phyloP scores from a whole-genome alignment of 2,888 invertebrate species.

The Amphipoea oculea region DNA sequence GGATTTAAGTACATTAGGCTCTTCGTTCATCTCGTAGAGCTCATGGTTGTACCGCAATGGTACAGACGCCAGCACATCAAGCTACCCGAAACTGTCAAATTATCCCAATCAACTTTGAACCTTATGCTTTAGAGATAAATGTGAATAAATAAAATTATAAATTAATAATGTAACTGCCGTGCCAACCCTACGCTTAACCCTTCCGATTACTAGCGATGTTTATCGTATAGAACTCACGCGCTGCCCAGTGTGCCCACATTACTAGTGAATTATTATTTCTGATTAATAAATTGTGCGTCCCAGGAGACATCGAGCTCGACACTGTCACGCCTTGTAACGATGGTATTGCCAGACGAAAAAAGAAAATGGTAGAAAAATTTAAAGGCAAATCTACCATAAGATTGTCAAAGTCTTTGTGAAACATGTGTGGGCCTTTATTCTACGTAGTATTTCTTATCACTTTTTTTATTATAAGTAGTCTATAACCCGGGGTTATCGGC shows the following conservation, averaged over 20 bases:
- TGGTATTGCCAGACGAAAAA: conserved; percentile 48
- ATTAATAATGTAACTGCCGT: neutral
- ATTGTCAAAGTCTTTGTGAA: neutral
- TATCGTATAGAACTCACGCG: conserved; percentile 77
- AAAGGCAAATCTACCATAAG: neutral
- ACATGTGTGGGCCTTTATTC: neutral
- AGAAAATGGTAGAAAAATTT: conserved; percentile 22
- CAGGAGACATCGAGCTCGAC: conserved; percentile 77
- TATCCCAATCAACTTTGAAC: no score
- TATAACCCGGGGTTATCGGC: conserved; percentile 31
- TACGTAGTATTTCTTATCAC: neutral
- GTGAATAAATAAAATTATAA: neutral
- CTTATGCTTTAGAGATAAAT: no score
- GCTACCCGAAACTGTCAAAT: no score
- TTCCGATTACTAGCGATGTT: conserved; percentile 79
- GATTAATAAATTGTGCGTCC: conserved; percentile 90
- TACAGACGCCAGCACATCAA: no score
- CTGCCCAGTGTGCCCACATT: conserved; percentile 75
- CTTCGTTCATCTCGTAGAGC: no score
- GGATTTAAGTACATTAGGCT: no score
- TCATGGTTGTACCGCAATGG: no score
- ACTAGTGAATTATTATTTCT: conserved; percentile 90
- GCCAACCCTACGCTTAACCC: conserved; percentile 65
- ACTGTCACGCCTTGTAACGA: conserved; percentile 73
- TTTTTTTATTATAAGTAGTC: conserved; percentile 5